A percentile compares a stretch with the other conserved stretches of the same genome.
Evolutionary conservation across 2,888 invertebrate species (phyloP).

Genomic region (Oligia latruncula): DNA sequence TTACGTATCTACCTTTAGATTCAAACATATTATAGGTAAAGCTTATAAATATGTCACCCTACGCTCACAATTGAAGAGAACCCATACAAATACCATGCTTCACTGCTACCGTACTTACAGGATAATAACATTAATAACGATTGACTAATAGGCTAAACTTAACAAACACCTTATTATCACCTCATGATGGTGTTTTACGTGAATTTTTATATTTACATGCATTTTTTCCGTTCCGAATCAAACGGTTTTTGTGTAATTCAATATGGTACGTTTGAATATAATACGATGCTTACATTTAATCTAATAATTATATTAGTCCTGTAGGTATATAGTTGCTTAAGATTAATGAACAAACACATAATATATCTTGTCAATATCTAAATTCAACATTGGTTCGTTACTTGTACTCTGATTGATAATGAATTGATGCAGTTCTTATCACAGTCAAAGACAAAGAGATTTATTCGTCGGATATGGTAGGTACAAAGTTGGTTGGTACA

Average conservation of each 20-base stretch:
- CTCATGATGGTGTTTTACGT: neutral
- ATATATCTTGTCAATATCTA: neutral
- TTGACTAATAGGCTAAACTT: conserved; percentile 4
- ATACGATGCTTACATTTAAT: neutral
- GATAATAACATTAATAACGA: conserved; percentile 7
- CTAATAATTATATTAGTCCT: neutral
- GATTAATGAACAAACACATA: neutral
- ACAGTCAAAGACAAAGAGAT: neutral
- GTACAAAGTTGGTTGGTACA: no score
- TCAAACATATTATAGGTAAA: neutral
- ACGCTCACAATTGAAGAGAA: neutral
- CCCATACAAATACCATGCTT: conserved; percentile 2
- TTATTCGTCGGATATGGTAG: no score
- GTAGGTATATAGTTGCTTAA: neutral
- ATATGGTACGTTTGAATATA: neutral
- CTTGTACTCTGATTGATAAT: neutral
- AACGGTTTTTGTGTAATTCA: neutral
- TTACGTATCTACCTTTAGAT: neutral
- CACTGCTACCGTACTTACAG: conserved; percentile 10
- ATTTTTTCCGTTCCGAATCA: neutral
- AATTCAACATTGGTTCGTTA: neutral
- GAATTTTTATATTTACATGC: neutral
- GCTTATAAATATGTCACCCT: neutral
- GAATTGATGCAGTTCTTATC: neutral
- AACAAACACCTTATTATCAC: conserved; percentile 2